phyloP scores from a whole-genome alignment of 2,888 invertebrate genomes.

The Coremacera marginata region DNA sequence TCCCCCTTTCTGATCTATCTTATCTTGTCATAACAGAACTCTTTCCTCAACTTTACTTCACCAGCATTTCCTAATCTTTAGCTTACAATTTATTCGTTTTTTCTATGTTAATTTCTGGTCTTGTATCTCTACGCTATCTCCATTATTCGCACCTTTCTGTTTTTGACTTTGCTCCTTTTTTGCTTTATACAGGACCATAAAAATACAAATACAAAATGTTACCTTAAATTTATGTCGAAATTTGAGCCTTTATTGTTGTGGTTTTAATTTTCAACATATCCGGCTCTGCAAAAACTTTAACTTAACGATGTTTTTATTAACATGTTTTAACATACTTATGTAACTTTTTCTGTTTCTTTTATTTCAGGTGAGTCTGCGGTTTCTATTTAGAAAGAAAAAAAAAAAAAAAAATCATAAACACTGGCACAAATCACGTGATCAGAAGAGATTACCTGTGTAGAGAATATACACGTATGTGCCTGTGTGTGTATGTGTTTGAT shows the following conservation, averaged over 20 bases:
- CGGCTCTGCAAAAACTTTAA: slow-evolving; percentile 6
- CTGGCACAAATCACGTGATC: slow-evolving; percentile 9
- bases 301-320: slow-evolving; percentile 4
- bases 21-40: too few relatives aligned
- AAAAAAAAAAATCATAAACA: not conserved
- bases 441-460: not conserved
- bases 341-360: slow-evolving; percentile 11
- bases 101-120: too few relatives aligned
- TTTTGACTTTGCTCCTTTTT: not conserved
- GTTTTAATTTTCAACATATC: slow-evolving; percentile 20
- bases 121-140: too few relatives aligned
- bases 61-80: too few relatives aligned
- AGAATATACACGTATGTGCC: not conserved
- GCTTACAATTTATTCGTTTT: too few relatives aligned
- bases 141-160: not conserved
- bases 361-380: slow-evolving; percentile 31
- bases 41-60: too few relatives aligned
- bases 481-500: not conserved
- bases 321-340: not conserved
- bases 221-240: slow-evolving; percentile 1
- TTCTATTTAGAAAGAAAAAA: not conserved
- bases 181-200: not conserved
- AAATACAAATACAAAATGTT: not conserved
- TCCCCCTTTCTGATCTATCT: too few relatives aligned
- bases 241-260: slow-evolving; percentile 26